phyloP scores from a whole-genome alignment of 2,797 vertebrate genomes.

The Passerculus sandwichensis region DNA sequence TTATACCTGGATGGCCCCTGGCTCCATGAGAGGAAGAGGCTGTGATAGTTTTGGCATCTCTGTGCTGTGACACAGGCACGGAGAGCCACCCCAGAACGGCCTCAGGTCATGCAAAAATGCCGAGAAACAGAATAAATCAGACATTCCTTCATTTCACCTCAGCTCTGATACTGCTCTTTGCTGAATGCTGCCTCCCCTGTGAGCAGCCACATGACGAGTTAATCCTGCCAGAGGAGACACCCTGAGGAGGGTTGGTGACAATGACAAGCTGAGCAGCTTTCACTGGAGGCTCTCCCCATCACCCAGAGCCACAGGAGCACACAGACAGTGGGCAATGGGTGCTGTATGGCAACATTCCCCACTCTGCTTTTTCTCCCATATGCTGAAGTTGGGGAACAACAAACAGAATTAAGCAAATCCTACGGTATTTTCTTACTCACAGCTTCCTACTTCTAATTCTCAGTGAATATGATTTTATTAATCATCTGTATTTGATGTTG shows the following conservation, averaged over 20 bases:
- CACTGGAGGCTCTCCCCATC: not conserved
- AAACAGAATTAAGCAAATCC: not conserved
- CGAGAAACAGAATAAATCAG: not conserved
- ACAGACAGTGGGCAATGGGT: not conserved
- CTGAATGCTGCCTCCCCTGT: not conserved
- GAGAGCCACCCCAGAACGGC: accelerated
- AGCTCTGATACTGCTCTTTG: not conserved
- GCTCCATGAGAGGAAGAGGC: not conserved
- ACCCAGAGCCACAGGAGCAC: accelerated
- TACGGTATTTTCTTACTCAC: not conserved
- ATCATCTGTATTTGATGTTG: not conserved
- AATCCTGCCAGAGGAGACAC: not conserved
- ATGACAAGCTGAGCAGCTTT: not conserved
- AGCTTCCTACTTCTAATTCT: not conserved
- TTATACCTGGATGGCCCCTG: not conserved
- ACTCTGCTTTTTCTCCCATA: not conserved
- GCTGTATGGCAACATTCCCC: not conserved
- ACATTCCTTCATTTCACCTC: accelerated
- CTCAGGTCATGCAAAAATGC: accelerated
- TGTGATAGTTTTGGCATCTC: not conserved
- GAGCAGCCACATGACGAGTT: accelerated
- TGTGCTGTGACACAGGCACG: not conserved
- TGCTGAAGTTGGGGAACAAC: not conserved
- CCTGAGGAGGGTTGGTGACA: accelerated
- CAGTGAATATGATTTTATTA: not conserved